These are phyloP conservation scores for Nomia melanderi DNA, from an alignment of 1,140 invertebrate species.

Conservation along the genomic window DNA sequence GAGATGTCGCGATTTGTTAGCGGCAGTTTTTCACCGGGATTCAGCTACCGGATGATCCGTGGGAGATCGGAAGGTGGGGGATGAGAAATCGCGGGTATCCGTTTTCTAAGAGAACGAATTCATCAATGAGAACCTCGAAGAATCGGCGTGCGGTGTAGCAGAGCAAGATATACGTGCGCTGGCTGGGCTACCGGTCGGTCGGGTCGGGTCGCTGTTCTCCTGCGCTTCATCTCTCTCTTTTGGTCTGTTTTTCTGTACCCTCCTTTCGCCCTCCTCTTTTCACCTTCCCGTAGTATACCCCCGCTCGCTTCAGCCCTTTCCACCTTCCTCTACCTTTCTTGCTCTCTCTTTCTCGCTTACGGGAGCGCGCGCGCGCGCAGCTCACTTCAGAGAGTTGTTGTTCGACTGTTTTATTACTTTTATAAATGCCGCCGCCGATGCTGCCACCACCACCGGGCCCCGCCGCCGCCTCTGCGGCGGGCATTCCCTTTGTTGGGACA, in stretches of 20 bases:
- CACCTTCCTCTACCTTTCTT: slow-evolving; percentile 38
- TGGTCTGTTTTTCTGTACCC: slow-evolving; percentile 64
- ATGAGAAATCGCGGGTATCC: neutral
- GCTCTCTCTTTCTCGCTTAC: slow-evolving; percentile 24
- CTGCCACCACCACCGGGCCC: slow-evolving; percentile 22
- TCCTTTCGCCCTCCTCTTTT: slow-evolving; percentile 47
- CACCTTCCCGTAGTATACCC: slow-evolving; percentile 44
- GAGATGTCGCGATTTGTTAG: neutral
- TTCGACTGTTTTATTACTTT: slow-evolving; percentile 77
- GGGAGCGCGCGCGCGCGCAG: no score
- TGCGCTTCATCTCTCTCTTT: slow-evolving; percentile 71
- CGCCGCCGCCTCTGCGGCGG: slow-evolving; percentile 53
- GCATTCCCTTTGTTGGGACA: slow-evolving; percentile 72
- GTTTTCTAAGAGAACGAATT: slow-evolving; percentile 18
- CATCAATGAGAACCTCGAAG: slow-evolving; percentile 75
- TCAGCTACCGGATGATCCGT: no score
- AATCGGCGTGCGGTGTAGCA: slow-evolving; percentile 69
- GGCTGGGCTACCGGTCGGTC: slow-evolving; percentile 76
- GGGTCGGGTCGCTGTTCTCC: slow-evolving; percentile 76
- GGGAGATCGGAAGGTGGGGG: neutral
- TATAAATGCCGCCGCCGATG: slow-evolving; percentile 70
- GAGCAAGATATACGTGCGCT: slow-evolving; percentile 74
- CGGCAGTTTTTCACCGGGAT: neutral
- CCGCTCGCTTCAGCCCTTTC: slow-evolving; percentile 54
- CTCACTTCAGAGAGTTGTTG: slow-evolving; percentile 67